Conservation (phyloP, 2,113 vertebrate species). For the Bujurquina vittata region DNA sequence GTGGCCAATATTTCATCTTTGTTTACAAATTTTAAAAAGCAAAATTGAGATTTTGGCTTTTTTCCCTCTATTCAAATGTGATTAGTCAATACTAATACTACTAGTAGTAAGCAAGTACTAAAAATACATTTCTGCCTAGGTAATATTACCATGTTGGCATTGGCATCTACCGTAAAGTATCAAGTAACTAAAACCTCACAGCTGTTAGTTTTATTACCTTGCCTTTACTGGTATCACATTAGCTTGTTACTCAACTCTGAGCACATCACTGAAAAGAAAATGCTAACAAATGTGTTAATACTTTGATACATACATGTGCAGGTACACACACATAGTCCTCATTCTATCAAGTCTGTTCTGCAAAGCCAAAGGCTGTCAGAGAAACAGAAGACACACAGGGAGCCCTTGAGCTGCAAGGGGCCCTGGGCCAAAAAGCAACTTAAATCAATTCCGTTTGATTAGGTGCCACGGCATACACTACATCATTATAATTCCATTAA, state of each 20-base stretch:
- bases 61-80: not conserved
- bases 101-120: not conserved
- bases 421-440: conserved; percentile 67
- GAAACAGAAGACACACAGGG: conserved; percentile 54
- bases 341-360: conserved; percentile 35
- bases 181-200: not conserved
- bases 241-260: not conserved
- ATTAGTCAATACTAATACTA: not conserved
- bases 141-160: not conserved
- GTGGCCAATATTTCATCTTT: not conserved
- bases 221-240: not conserved
- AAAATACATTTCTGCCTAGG: not conserved
- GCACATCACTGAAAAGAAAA: not conserved
- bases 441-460: conserved; percentile 82
- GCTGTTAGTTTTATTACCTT: not conserved
- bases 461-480: conserved; percentile 72
- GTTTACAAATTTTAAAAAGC: not conserved
- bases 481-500: conserved; percentile 84
- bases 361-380: conserved; percentile 48
- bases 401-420: conserved; percentile 60
- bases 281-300: conserved; percentile 3
- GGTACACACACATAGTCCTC: not conserved
- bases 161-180: not conserved
- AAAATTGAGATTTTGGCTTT: not conserved
- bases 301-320: conserved; percentile 14